phyloP scores from a whole-genome alignment of 1,140 invertebrate genomes.

The Hyles vespertilio region DNA sequence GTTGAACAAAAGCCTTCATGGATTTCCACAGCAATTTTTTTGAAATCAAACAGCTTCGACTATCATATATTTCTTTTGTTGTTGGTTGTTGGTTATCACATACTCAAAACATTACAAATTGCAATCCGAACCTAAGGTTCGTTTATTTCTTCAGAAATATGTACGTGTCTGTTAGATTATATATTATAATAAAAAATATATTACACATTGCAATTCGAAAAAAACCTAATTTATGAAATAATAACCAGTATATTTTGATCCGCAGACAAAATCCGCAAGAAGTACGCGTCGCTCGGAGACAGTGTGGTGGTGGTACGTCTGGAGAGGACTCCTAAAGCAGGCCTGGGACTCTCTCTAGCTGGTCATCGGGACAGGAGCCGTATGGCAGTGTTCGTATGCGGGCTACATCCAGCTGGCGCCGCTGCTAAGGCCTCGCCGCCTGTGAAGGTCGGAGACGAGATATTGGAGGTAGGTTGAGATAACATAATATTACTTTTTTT shows the following conservation, averaged over 20 bases:
- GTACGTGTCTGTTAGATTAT: too few species aligned
- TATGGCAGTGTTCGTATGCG: constrained; percentile 98
- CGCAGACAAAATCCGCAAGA: constrained; percentile 93
- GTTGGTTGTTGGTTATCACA: too few species aligned
- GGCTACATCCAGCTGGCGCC: constrained; percentile 91
- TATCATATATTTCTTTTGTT: too few species aligned
- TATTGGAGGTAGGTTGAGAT: constrained; percentile 69
- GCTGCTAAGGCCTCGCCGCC: constrained; percentile 83
- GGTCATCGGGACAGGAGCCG: constrained; percentile 95
- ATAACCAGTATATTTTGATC: constrained; percentile 4
- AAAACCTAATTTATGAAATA: neutral
- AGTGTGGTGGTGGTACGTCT: constrained; percentile 84
- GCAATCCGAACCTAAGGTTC: too few species aligned
- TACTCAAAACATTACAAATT: too few species aligned
- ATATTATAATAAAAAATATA: too few species aligned
- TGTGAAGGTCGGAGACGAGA: constrained; percentile 95
- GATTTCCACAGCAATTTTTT: too few species aligned
- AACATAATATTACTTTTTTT: too few species aligned
- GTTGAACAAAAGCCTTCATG: too few species aligned
- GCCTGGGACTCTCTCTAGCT: constrained; percentile 93
- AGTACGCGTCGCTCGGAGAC: constrained; percentile 87
- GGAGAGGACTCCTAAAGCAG: constrained; percentile 77
- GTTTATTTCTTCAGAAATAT: too few species aligned
- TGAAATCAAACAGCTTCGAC: too few species aligned
- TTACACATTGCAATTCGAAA: neutral